A percentile compares a stretch with the other conserved stretches of the same genome.
phyloP scores from a whole-genome alignment of 2,797 vertebrate genomes.

The Calcarius lapponicus region DNA sequence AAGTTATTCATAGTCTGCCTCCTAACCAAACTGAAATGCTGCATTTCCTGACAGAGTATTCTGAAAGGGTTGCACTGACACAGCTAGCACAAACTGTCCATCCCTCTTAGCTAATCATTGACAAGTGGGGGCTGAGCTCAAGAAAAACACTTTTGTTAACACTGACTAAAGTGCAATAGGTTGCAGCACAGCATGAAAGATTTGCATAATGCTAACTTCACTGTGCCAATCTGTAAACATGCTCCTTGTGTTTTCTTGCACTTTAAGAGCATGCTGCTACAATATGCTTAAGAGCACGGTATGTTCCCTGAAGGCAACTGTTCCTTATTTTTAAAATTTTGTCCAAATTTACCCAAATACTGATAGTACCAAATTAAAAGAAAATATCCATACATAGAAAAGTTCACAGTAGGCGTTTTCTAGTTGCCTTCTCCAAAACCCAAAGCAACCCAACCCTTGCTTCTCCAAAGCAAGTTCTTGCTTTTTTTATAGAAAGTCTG shows the following conservation, averaged over 20 bases:
- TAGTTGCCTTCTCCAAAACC: not conserved
- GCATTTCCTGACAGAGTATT: not conserved
- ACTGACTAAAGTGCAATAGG: not conserved
- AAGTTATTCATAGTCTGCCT: not conserved
- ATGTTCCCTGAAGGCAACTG: slow-evolving; percentile 36
- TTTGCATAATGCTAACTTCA: not conserved
- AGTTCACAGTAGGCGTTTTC: not conserved
- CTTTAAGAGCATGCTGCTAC: not conserved
- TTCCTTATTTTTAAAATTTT: slow-evolving; percentile 10
- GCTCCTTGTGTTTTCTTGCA: not conserved
- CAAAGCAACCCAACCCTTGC: not conserved
- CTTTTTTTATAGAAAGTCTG: not conserved
- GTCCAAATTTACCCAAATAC: not conserved
- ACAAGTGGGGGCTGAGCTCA: not conserved
- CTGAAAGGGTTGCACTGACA: not conserved
- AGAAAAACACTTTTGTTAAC: not conserved
- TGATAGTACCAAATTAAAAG: not conserved
- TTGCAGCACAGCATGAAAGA: not conserved
- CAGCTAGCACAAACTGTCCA: not conserved
- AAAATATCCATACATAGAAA: not conserved
- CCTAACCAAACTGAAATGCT: not conserved
- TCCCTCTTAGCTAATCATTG: not conserved
- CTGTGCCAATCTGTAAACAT: not conserved
- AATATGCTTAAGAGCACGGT: slow-evolving; percentile 24
- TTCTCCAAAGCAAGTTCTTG: not conserved